A percentile compares a stretch with the other conserved stretches of the same genome.
Evolutionary conservation across 2,888 invertebrate species (phyloP).

Genomic region (Phaedon cochleariae): DNA sequence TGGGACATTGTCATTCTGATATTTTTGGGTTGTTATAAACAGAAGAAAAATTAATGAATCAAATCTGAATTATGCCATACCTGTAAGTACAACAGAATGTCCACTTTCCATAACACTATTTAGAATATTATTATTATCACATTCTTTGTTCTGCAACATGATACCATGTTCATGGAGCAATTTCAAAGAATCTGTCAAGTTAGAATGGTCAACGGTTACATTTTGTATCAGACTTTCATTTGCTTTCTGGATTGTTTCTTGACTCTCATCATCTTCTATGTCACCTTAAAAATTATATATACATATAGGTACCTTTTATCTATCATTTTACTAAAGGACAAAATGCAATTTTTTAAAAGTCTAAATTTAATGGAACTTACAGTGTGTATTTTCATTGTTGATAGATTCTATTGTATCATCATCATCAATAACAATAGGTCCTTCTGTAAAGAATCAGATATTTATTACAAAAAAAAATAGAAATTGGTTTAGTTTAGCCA

Average conservation of each 20-base stretch:
- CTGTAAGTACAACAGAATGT: constrained; percentile 83
- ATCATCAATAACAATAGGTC: not conserved
- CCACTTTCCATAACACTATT: constrained; percentile 86
- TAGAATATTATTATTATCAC: constrained; percentile 76
- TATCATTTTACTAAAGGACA: no score
- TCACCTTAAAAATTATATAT: constrained; percentile 5
- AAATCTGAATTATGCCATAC: constrained; percentile 60
- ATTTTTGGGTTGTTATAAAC: no score
- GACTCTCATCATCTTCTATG: constrained; percentile 19
- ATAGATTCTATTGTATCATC: not conserved
- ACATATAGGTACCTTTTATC: no score
- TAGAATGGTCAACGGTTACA: constrained; percentile 30
- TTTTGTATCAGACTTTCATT: constrained; percentile 28
- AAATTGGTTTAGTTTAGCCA: no score
- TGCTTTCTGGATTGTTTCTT: constrained; percentile 27
- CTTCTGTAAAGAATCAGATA: not conserved
- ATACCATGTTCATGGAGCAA: constrained; percentile 87
- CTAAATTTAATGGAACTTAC: not conserved
- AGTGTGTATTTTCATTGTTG: not conserved
- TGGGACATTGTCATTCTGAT: not conserved
- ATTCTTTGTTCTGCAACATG: constrained; percentile 73
- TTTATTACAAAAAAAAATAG: not conserved
- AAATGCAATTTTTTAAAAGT: no score
- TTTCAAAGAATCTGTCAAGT: constrained; percentile 64
- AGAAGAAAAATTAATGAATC: no score